Percentiles rank a stretch among this genome's conserved stretches.
Evolutionary conservation across 2,888 invertebrate species (phyloP).

Genomic region (Urechis unicinctus): DNA sequence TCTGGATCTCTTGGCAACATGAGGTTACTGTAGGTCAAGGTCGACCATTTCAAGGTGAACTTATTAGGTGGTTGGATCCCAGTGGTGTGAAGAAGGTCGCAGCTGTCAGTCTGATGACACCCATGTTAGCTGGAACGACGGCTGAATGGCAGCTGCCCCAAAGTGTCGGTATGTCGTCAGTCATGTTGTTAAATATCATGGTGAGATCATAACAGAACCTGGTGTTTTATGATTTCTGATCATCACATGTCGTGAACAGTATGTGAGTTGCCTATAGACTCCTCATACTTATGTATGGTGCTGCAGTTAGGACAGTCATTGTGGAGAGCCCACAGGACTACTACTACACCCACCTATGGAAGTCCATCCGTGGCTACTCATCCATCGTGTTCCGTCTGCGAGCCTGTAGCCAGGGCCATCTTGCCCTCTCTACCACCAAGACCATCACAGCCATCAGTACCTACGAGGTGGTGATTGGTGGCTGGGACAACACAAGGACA

Average conservation of each 20-base stretch:
- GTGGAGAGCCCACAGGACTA: no score
- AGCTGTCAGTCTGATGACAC: background rate
- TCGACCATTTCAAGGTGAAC: background rate
- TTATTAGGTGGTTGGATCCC: background rate
- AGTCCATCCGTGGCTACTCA: background rate
- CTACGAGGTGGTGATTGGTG: constrained; percentile 10
- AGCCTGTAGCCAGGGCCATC: constrained; percentile 7
- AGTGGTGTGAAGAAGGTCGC: background rate
- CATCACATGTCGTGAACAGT: no score
- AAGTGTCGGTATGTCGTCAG: background rate
- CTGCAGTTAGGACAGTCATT: no score
- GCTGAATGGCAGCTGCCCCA: background rate
- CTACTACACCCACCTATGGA: background rate
- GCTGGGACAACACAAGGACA: constrained; percentile 4
- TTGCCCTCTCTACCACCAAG: constrained; percentile 1
- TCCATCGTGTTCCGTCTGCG: background rate
- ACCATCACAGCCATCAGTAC: background rate
- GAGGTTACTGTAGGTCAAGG: background rate
- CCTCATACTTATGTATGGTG: no score
- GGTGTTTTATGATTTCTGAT: no score
- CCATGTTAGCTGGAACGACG: background rate
- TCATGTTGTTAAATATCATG: no score
- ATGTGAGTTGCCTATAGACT: no score
- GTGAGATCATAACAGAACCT: no score
- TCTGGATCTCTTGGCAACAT: constrained; percentile 9